Percentiles rank a stretch among this genome's conserved stretches.
These are phyloP conservation scores for Macrobrachium nipponense DNA, from an alignment of 1,140 invertebrate species.

Conservation along the genomic window DNA sequence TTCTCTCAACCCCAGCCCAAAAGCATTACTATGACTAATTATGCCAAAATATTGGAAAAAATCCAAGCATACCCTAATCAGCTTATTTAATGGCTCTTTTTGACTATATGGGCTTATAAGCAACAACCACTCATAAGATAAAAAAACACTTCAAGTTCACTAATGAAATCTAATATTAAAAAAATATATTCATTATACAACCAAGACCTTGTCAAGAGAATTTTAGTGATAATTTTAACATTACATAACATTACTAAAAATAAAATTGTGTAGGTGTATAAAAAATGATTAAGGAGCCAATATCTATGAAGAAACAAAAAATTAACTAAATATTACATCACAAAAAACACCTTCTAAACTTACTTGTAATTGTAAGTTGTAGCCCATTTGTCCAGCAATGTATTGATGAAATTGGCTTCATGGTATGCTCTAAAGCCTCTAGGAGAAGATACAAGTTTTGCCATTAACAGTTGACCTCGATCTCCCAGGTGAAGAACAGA, in stretches of 20 bases:
- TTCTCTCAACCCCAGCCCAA: too few species aligned
- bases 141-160: too few species aligned
- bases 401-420: constrained; percentile 78
- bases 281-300: not conserved
- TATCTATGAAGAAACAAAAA: not conserved
- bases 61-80: too few species aligned
- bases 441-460: constrained; percentile 83
- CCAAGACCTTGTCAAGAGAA: too few species aligned
- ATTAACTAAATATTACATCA: not conserved
- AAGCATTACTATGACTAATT: too few species aligned
- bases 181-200: too few species aligned
- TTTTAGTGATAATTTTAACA: too few species aligned
- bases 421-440: constrained; percentile 78
- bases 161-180: too few species aligned
- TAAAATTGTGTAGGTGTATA: not conserved
- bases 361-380: constrained; percentile 80
- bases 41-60: too few species aligned
- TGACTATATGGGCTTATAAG: too few species aligned
- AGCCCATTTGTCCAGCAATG: constrained; percentile 83
- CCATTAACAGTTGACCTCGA: constrained; percentile 83
- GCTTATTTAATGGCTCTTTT: too few species aligned
- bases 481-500: constrained; percentile 84
- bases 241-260: not conserved
- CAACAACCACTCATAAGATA: too few species aligned
- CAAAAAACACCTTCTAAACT: constrained; percentile 50